Percentiles rank a stretch among this genome's conserved stretches.
Conservation (phyloP, 1,140 invertebrate species). For the Anthonomus grandis region DNA sequence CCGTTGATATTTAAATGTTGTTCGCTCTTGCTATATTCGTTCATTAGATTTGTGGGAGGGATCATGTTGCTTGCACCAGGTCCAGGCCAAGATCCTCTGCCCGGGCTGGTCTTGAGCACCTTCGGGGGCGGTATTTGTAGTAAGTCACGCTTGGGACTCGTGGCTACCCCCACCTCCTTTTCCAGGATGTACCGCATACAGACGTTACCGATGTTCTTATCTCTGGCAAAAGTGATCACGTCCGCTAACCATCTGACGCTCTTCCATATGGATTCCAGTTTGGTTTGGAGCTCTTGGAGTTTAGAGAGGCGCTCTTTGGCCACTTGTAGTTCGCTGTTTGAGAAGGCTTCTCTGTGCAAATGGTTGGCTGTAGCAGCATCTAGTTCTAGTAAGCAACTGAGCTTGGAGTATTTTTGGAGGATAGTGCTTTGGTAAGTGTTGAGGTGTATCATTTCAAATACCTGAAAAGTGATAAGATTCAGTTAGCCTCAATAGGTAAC, state of each 20-base stretch:
- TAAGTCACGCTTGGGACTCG: constrained; percentile 49
- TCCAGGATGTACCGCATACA: constrained; percentile 51
- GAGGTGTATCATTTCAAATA: constrained; percentile 91
- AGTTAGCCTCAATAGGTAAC: neutral
- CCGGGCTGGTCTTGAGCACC: constrained; percentile 70
- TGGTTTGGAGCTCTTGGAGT: constrained; percentile 77
- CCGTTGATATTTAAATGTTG: constrained; percentile 66
- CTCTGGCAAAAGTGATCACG: constrained; percentile 86
- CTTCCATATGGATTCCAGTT: constrained; percentile 86
- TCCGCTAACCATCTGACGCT: constrained; percentile 93
- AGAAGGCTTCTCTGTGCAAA: constrained; percentile 90
- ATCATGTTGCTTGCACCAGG: constrained; percentile 61
- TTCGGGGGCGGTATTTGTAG: constrained; percentile 70
- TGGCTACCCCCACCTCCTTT: constrained; percentile 47
- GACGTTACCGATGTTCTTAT: constrained; percentile 55
- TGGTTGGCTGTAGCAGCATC: constrained; percentile 90
- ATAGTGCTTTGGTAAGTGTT: constrained; percentile 87
- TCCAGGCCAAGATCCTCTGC: constrained; percentile 78
- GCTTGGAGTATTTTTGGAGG: constrained; percentile 81
- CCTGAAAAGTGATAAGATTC: constrained; percentile 43
- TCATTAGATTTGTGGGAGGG: constrained; percentile 51
- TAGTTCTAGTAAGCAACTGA: constrained; percentile 89
- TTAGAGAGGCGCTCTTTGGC: constrained; percentile 81
- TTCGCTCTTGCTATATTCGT: constrained; percentile 79
- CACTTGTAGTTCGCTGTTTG: constrained; percentile 76